These are phyloP conservation scores for Petrocephalus microphthalmus DNA, from an alignment of 2,113 vertebrate genomes.

Conservation along the genomic window DNA sequence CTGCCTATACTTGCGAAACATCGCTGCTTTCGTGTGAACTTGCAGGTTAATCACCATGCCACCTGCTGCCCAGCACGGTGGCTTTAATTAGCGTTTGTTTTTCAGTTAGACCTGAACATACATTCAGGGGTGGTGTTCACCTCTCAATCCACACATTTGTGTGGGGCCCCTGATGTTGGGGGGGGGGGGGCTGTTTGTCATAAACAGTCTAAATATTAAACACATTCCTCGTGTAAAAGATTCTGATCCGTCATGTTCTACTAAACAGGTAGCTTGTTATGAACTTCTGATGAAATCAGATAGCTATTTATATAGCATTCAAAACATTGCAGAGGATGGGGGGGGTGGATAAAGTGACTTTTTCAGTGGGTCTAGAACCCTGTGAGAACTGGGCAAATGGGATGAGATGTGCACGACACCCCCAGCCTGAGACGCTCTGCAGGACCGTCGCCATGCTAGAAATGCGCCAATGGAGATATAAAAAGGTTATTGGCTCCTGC, in stretches of 20 bases:
- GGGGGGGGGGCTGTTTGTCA: too few species aligned
- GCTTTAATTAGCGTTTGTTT: background rate
- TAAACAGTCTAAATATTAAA: too few species aligned
- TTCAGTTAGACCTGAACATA: background rate
- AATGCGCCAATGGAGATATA: background rate
- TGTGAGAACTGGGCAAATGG: background rate
- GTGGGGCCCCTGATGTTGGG: too few species aligned
- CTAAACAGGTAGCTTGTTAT: too few species aligned
- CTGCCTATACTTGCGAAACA: background rate
- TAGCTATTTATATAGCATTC: too few species aligned
- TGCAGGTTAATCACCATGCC: background rate
- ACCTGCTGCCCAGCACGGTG: background rate
- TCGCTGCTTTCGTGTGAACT: background rate
- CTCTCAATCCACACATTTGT: background rate
- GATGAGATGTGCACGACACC: background rate
- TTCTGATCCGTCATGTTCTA: too few species aligned
- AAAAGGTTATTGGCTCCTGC: background rate
- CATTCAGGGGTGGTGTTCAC: background rate
- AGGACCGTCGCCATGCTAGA: background rate
- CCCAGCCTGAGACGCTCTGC: background rate
- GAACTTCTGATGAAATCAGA: too few species aligned
- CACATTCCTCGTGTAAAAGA: too few species aligned
- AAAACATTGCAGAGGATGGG: background rate
- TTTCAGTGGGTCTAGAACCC: background rate
- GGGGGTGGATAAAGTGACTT: background rate